These are phyloP conservation scores for Eulemur coronatus DNA, from an alignment of 2,797 vertebrate genomes.

Conservation along the genomic window DNA sequence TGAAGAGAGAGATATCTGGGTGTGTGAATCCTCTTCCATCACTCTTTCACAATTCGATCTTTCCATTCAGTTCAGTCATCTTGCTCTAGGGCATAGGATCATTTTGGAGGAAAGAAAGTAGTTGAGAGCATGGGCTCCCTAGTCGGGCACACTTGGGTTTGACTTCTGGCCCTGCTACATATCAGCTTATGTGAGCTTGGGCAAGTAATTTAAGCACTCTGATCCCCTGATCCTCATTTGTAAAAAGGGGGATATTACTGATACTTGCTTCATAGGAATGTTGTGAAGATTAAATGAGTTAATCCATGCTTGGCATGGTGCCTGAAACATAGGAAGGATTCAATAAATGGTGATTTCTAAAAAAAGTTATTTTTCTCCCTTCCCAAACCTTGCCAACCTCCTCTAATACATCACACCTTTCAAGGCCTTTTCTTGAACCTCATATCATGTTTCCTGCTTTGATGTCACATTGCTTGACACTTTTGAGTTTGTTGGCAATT, in stretches of 20 bases:
- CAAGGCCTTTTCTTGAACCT: not conserved
- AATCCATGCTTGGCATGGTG: not conserved
- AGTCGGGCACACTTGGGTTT: not conserved
- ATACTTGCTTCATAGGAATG: not conserved
- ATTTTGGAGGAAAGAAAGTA: slow-evolving; percentile 26
- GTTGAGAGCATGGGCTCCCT: not conserved
- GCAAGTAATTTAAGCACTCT: not conserved
- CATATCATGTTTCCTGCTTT: not conserved
- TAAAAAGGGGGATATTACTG: not conserved
- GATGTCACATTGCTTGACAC: not conserved
- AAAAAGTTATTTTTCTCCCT: not conserved
- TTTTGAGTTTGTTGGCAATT: slow-evolving; percentile 6
- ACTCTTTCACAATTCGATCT: not conserved
- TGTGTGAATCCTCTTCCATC: not conserved
- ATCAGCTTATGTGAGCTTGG: not conserved
- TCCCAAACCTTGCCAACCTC: not conserved
- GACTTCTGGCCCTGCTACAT: not conserved
- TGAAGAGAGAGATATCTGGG: not conserved
- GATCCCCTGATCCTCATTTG: not conserved
- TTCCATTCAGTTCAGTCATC: not conserved
- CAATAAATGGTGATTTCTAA: not conserved
- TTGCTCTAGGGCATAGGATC: not conserved
- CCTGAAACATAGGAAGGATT: not conserved
- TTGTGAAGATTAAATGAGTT: not conserved
- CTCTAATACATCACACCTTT: not conserved